Percentiles rank a stretch among this genome's conserved stretches.
phyloP scores from a whole-genome alignment of 2,113 vertebrate species.

The Scomber colias region DNA sequence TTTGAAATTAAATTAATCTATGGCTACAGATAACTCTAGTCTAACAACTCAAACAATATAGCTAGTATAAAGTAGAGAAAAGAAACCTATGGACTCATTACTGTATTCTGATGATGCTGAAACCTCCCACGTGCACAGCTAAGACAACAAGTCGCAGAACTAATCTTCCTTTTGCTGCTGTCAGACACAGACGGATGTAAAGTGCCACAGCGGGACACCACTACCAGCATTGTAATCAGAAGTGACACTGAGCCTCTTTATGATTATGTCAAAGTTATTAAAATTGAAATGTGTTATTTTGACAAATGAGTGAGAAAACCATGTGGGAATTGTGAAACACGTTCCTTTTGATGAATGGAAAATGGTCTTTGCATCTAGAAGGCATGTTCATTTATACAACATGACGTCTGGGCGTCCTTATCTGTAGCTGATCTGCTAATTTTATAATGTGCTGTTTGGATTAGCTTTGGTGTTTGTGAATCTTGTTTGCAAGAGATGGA shows the following conservation, averaged over 20 bases:
- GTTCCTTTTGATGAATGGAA: slow-evolving; percentile 28
- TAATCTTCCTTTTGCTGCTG: slow-evolving; percentile 35
- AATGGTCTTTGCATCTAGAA: slow-evolving; percentile 4
- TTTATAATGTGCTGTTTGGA: neutral
- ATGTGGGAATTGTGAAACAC: slow-evolving; percentile 8
- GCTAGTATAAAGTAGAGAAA: no score
- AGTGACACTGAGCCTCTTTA: slow-evolving; percentile 56
- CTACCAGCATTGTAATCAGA: slow-evolving; percentile 44
- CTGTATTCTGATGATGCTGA: neutral
- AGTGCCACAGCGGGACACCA: slow-evolving; percentile 28
- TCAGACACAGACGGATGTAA: slow-evolving; percentile 37
- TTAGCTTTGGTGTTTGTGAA: neutral
- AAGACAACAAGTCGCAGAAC: slow-evolving; percentile 31
- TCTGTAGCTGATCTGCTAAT: neutral
- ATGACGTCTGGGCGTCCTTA: neutral
- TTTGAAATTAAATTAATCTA: neutral
- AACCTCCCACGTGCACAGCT: slow-evolving; percentile 2
- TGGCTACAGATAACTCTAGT: neutral
- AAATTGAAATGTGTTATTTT: slow-evolving; percentile 53
- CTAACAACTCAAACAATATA: neutral
- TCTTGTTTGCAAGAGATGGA: neutral
- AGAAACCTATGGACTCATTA: no score
- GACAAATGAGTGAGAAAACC: slow-evolving; percentile 38
- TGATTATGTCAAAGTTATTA: slow-evolving; percentile 51
- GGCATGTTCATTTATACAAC: neutral